Evolutionary conservation across 2,888 invertebrate genomes (phyloP), one percentile per base, ranked within the genome.

Genomic region (Drosophila nr. medialis): DNA sequence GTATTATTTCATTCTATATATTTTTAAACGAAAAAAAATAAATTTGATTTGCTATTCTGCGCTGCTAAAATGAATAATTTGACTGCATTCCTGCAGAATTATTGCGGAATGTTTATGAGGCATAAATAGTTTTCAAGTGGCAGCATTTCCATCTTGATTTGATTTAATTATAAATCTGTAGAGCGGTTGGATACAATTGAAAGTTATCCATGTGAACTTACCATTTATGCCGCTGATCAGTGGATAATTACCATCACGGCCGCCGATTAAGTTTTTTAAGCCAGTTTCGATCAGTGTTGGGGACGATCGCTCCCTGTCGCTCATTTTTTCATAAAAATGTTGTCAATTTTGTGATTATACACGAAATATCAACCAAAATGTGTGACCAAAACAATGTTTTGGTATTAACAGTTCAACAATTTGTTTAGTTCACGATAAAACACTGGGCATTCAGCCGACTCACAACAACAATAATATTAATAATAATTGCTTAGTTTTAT

Each of bases 221-320:
- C 93, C 93, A 95, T 95, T 95, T 93, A 96, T 95, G 94, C 96
- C 96, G 94, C 96, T 96, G 93, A 96, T 95, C 86, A 96, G 94
- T 91, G 96, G 96, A 94, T 95, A 96, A 94, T 96, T 96, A 93
- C 96, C 96, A 94, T 96, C 96, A 93, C 96, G 96, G 93, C 96
- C 95, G 86, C 93, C 93, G 93, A 97, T 96, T 94, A 96, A 96
- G 92, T 96, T 96, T 95, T 97, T 96, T 93, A 93, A 93, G 94
- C 96, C 96, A 94, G 96, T 96, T 95, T 97, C 96, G 94, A 96
- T 95, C 94, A 97, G 95, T 95, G 96, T 96, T 94, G 96, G 96
- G 94, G 96, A 97, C 94, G 95, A 96, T 94, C 96, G 96, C 95
- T 96, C 96, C 95, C 96, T 96, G 95, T 96, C 96, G 94, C 96